Conservation (phyloP, 2,113 vertebrate species). For the Sinocyclocheilus maitianheensis region DNA sequence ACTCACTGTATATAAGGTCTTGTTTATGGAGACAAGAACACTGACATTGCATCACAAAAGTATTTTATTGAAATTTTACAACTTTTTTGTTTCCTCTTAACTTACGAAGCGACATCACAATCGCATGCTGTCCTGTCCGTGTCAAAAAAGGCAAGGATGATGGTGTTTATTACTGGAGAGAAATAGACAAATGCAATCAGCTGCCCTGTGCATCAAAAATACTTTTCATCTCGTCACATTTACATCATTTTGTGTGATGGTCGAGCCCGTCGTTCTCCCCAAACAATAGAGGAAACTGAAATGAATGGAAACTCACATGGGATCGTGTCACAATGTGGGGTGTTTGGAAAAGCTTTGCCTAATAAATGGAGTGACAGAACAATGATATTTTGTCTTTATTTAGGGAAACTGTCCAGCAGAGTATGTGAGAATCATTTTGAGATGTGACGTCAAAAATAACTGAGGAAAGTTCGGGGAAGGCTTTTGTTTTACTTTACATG, state of each 20-base stretch:
- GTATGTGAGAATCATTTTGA: constrained; percentile 14
- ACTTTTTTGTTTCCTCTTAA: constrained; percentile 61
- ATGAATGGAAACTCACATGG: constrained; percentile 13
- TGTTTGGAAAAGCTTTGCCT: not conserved
- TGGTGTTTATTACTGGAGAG: constrained; percentile 56
- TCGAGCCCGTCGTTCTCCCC: constrained; percentile 34
- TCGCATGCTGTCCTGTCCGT: constrained; percentile 71
- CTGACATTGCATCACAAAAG: constrained; percentile 72
- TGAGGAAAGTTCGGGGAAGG: constrained; percentile 9
- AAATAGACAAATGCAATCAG: constrained; percentile 72
- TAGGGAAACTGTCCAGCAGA: constrained; percentile 29
- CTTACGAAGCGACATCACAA: constrained; percentile 70
- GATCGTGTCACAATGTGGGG: constrained; percentile 4
- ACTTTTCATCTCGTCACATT: constrained; percentile 66
- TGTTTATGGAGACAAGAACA: not conserved
- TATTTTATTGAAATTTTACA: constrained; percentile 82
- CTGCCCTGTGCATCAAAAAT: constrained; percentile 70
- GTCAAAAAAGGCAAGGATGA: constrained; percentile 59
- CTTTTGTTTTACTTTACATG: constrained; percentile 33
- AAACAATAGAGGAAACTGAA: constrained; percentile 46
- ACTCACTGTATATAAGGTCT: not conserved
- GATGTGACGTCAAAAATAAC: constrained; percentile 16
- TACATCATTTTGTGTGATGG: constrained; percentile 57
- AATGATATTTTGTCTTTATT: constrained; percentile 17
- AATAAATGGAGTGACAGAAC: constrained; percentile 23